Conservation (phyloP, 2,888 invertebrate species). For the Callyntrura guangdongensis region DNA sequence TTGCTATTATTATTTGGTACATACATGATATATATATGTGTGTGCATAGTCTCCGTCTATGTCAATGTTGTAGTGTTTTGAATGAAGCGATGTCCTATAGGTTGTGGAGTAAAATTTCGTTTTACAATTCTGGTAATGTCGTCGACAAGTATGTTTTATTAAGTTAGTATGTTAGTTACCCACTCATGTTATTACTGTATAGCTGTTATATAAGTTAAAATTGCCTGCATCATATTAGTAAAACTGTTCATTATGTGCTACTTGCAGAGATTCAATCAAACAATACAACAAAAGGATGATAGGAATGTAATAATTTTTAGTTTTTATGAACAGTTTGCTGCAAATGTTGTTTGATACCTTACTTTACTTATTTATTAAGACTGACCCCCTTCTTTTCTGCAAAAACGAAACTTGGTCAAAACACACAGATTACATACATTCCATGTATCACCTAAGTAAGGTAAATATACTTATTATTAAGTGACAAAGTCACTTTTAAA, state of each 20-base stretch:
- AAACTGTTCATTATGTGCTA: too few species aligned
- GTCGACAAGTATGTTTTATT: background rate
- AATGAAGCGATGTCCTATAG: background rate
- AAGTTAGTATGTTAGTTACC: background rate
- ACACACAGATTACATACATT: background rate
- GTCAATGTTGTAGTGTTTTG: too few species aligned
- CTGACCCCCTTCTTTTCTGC: slow-evolving; percentile 62
- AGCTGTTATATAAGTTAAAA: background rate
- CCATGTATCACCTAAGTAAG: background rate
- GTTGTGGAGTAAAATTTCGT: background rate
- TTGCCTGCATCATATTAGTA: too few species aligned
- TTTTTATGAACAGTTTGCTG: too few species aligned
- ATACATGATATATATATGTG: too few species aligned
- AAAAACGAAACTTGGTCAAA: slow-evolving; percentile 64
- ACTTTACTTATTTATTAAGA: slow-evolving; percentile 52
- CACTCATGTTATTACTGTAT: background rate
- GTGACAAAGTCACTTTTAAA: too few species aligned
- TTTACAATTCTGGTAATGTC: background rate
- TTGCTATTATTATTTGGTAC: too few species aligned
- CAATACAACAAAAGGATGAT: too few species aligned
- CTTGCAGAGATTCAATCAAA: too few species aligned
- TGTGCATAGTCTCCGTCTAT: too few species aligned
- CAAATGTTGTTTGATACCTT: slow-evolving; percentile 16
- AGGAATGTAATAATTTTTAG: too few species aligned
- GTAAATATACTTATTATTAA: background rate